Conservation (phyloP, 1,140 invertebrate species). For the Luehdorfia chinensis region DNA sequence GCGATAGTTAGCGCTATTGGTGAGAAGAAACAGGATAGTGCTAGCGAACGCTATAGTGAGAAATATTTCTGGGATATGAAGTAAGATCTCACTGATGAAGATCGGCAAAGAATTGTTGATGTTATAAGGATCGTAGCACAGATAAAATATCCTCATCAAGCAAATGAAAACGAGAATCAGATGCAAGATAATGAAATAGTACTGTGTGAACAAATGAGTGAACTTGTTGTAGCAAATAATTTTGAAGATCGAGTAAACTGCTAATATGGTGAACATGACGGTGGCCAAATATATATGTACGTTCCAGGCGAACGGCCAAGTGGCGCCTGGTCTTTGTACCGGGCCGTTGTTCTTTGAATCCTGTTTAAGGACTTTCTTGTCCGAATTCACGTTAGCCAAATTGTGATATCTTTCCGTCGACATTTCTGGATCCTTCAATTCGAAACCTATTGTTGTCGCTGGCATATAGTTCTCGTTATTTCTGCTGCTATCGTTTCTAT, state of each 20-base stretch:
- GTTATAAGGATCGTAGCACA: constrained; percentile 94
- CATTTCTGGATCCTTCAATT: constrained; percentile 69
- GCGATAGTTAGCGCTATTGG: constrained; percentile 83
- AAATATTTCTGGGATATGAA: constrained; percentile 89
- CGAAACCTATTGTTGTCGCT: constrained; percentile 67
- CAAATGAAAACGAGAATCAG: constrained; percentile 88
- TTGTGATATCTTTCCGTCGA: constrained; percentile 75
- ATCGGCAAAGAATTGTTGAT: constrained; percentile 85
- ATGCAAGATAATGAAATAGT: constrained; percentile 91
- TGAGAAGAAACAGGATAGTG: constrained; percentile 89
- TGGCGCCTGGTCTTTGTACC: constrained; percentile 68
- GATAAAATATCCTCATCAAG: constrained; percentile 87
- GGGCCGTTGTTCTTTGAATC: constrained; percentile 57
- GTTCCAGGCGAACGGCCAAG: constrained; percentile 91
- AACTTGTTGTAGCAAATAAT: constrained; percentile 88
- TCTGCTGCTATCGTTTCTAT: constrained; percentile 51
- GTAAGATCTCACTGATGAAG: constrained; percentile 88
- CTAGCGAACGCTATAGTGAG: constrained; percentile 91
- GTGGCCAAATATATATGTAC: constrained; percentile 92
- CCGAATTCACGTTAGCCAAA: constrained; percentile 69
- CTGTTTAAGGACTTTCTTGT: constrained; percentile 66
- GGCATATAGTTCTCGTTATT: constrained; percentile 53
- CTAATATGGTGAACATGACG: constrained; percentile 87
- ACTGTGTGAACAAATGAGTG: constrained; percentile 87
- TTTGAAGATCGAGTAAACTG: constrained; percentile 89